Evolutionary conservation across 2,113 vertebrate genomes (phyloP).

Genomic region (Leuciscus idus): DNA sequence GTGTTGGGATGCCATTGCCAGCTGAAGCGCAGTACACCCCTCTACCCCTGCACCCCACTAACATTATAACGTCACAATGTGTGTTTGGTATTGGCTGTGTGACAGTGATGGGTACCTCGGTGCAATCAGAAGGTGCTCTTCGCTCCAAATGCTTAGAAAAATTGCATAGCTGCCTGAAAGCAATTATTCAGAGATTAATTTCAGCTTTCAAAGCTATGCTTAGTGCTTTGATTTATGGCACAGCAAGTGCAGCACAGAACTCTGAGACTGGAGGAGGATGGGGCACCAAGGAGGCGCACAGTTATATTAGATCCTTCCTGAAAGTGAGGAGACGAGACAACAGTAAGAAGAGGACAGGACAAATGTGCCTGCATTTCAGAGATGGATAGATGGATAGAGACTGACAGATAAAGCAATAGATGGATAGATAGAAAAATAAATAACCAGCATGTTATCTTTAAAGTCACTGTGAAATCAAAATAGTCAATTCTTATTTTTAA

Average conservation of each 20-base stretch:
- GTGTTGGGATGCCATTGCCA: conserved; percentile 46
- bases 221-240: conserved; percentile 31
- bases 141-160: neutral
- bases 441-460: too few species aligned
- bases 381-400: neutral
- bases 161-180: neutral
- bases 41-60: neutral
- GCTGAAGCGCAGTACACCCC: neutral
- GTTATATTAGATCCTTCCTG: conserved; percentile 21
- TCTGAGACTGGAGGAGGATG: conserved; percentile 29
- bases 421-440: too few species aligned
- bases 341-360: neutral
- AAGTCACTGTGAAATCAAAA: too few species aligned
- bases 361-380: neutral
- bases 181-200: conserved; percentile 30
- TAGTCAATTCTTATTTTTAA: too few species aligned
- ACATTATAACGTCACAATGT: neutral
- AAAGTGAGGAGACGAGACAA: conserved; percentile 11
- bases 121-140: neutral
- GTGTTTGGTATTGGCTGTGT: neutral
- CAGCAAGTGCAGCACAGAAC: conserved; percentile 40
- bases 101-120: neutral
- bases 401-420: too few species aligned
- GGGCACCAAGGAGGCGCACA: neutral
- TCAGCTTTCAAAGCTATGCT: conserved; percentile 29